Evolutionary conservation across 2,888 invertebrate genomes (phyloP).

Genomic region (Beris chalybata): DNA sequence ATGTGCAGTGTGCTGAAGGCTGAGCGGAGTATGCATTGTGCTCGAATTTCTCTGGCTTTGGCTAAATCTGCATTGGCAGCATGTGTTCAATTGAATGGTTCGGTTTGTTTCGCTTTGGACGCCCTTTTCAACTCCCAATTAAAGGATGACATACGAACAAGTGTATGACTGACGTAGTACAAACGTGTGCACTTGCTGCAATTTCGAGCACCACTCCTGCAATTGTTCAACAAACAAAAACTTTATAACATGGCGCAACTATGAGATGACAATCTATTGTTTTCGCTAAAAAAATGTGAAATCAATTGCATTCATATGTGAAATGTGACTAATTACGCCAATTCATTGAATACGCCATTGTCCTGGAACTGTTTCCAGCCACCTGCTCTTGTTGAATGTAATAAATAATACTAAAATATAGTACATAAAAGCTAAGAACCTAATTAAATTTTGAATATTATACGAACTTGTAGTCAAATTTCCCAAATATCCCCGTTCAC

Average conservation of each 20-base stretch:
- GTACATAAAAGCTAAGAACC: too few species aligned
- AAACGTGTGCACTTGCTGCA: slow-evolving; percentile 21
- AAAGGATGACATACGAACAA: slow-evolving; percentile 11
- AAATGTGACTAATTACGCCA: too few species aligned
- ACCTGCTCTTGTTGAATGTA: too few species aligned
- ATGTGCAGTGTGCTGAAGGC: background rate
- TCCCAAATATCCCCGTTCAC: too few species aligned
- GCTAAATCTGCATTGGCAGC: slow-evolving; percentile 21
- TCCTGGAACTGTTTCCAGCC: too few species aligned
- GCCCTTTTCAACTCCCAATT: slow-evolving; percentile 27
- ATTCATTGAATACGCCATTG: too few species aligned
- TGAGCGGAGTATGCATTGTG: slow-evolving; percentile 23
- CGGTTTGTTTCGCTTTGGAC: slow-evolving; percentile 14
- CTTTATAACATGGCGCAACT: background rate
- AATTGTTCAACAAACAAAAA: slow-evolving; percentile 5
- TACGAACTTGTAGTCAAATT: too few species aligned
- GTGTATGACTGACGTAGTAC: slow-evolving; percentile 14
- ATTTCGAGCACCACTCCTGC: background rate
- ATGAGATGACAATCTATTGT: slow-evolving; percentile 7
- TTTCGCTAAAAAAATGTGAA: background rate
- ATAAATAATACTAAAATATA: too few species aligned
- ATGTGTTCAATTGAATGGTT: slow-evolving; percentile 38
- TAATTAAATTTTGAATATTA: too few species aligned
- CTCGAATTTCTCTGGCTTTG: slow-evolving; percentile 32
- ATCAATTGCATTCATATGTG: too few species aligned